Conservation (phyloP, 2,113 vertebrate species). For the Uropsilus gracilis region DNA sequence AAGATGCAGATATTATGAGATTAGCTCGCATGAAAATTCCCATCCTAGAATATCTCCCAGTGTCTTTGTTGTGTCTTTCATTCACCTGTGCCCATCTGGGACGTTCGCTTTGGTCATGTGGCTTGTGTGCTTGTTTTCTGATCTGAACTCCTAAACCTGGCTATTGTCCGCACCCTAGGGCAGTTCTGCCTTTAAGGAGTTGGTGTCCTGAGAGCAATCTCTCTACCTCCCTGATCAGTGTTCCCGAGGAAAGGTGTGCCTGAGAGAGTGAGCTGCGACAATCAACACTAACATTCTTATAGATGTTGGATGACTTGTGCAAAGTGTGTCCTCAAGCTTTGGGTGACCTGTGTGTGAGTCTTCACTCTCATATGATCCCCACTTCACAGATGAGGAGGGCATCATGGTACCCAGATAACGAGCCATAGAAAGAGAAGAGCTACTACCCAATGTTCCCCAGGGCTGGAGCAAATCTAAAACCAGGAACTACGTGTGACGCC, state of each 20-base stretch:
- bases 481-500: neutral
- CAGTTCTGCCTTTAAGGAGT: neutral
- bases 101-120: neutral
- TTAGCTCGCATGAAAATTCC: neutral
- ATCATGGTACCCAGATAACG: neutral
- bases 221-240: neutral
- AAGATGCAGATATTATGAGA: neutral
- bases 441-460: neutral
- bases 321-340: neutral
- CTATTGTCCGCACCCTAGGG: neutral
- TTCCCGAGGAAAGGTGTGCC: neutral
- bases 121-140: neutral
- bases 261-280: neutral
- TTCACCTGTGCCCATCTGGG: neutral
- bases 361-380: neutral
- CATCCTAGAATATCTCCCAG: neutral
- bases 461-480: neutral
- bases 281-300: rapidly evolving
- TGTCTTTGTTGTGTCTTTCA: neutral
- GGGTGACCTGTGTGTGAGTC: too few relatives aligned
- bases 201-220: neutral
- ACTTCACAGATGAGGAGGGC: neutral
- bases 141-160: neutral
- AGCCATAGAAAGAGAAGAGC: neutral
- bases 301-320: neutral